phyloP scores from a whole-genome alignment of 2,888 invertebrate genomes.

The Nephrotoma guestfalica region DNA sequence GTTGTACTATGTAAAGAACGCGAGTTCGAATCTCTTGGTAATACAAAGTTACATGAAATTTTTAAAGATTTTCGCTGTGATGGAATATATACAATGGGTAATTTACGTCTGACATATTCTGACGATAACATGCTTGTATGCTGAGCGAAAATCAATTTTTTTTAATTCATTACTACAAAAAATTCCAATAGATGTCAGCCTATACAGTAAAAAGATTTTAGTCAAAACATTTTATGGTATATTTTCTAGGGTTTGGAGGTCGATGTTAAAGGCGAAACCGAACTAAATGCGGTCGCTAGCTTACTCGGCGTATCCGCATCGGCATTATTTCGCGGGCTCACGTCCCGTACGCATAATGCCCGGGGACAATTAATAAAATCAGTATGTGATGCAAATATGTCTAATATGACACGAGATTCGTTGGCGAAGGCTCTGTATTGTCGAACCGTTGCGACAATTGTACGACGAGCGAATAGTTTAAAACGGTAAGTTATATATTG shows the following conservation, averaged over 20 bases:
- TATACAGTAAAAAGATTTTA: background rate
- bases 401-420: constrained; percentile 76
- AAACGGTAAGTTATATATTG: constrained; percentile 37
- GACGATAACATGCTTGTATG: constrained; percentile 10
- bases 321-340: constrained; percentile 53
- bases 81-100: constrained; percentile 22
- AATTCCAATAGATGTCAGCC: background rate
- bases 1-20: too few species aligned
- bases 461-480: constrained; percentile 80
- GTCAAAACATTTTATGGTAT: background rate
- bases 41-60: too few species aligned
- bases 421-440: constrained; percentile 86
- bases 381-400: constrained; percentile 71
- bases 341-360: constrained; percentile 65
- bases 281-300: constrained; percentile 74
- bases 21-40: too few species aligned
- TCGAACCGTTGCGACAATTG: constrained; percentile 86
- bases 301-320: constrained; percentile 47
- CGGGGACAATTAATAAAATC: constrained; percentile 67
- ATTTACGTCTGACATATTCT: constrained; percentile 28
- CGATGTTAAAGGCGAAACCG: constrained; percentile 65
- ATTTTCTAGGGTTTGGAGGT: constrained; percentile 44
- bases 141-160: constrained; percentile 19
- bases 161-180: background rate
- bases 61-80: constrained; percentile 20